Evolutionary conservation across 1,140 invertebrate species (phyloP), one percentile per base, ranked within the genome.

Genomic region (Leptinotarsa undecemlineata): DNA sequence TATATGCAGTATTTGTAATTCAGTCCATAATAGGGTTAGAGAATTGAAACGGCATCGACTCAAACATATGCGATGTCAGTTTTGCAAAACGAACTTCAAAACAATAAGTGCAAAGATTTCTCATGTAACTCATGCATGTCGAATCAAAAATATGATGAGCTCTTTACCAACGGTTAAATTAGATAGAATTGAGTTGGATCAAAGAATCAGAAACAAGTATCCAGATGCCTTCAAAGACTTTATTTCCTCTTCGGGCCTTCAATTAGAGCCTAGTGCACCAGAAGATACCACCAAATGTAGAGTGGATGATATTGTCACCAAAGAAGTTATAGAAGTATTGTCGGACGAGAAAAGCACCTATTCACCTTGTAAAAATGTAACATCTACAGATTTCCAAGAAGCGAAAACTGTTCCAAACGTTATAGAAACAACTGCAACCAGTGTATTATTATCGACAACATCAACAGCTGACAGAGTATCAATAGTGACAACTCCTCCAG

Each of bases 21-120:
- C 68, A 14, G 63, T 74, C 33, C 71, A 74, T 8, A 19, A 72
- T 20, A 77, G 72, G 66, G 60, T 51, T 2, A 75, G 68, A 48
- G 75, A 73, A 42, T 61, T 78, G 33, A 80, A 77, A 69, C 62
- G 26, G 57, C 79, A 79, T 67, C 64, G 48, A 48, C 62, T n/a
- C 5, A 72, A 64, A 64, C 79, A 80, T 72, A 73, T 72, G 48
- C 68, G 74, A 42, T 81, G 78, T 61, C 76, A 72, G n/a, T 79
- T 81, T 61, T 81, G 79, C 48, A 81, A 74, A 33, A 33, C 21
- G 26, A 68, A 60, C 64, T 81, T 79, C 71, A 70, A 70, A 51
- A 48, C 71, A 4, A 51, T 80, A 19, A 71, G 66, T 15, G 42
- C 47, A 48, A 75, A 75, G 20, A 48, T 74, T 17, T 19, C 72